These are phyloP conservation scores for Coracias cyanogaster DNA, from an alignment of 2,797 vertebrate species.

Conservation along the genomic window DNA sequence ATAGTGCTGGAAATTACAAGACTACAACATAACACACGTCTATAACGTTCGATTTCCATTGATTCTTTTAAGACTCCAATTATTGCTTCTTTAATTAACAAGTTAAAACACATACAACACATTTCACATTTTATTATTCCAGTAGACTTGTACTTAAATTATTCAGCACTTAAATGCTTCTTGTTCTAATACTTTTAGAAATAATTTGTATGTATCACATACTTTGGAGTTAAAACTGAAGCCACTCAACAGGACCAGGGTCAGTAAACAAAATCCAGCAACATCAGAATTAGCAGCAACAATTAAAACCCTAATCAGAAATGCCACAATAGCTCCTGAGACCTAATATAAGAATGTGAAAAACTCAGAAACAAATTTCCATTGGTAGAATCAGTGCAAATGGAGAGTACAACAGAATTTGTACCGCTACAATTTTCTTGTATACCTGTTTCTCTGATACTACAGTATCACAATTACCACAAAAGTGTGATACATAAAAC, in stretches of 20 bases:
- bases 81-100: constrained; percentile 57
- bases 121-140: background rate
- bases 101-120: background rate
- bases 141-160: constrained; percentile 53
- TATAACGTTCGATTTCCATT: background rate
- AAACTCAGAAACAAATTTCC: background rate
- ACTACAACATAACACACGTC: background rate
- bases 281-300: background rate
- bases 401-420: background rate
- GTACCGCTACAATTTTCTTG: background rate
- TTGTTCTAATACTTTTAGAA: background rate
- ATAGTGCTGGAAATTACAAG: constrained; percentile 24
- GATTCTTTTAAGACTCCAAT: constrained; percentile 8
- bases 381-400: background rate
- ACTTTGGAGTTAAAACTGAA: background rate
- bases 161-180: constrained; percentile 39
- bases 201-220: background rate
- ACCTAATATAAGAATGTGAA: background rate
- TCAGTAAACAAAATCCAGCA: background rate
- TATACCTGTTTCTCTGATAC: background rate
- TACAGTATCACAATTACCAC: background rate
- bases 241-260: background rate
- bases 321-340: background rate
- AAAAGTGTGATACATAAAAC: background rate
- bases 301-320: background rate